These are phyloP conservation scores for Leuciscus waleckii DNA, from an alignment of 2,797 vertebrate species.

Conservation along the genomic window DNA sequence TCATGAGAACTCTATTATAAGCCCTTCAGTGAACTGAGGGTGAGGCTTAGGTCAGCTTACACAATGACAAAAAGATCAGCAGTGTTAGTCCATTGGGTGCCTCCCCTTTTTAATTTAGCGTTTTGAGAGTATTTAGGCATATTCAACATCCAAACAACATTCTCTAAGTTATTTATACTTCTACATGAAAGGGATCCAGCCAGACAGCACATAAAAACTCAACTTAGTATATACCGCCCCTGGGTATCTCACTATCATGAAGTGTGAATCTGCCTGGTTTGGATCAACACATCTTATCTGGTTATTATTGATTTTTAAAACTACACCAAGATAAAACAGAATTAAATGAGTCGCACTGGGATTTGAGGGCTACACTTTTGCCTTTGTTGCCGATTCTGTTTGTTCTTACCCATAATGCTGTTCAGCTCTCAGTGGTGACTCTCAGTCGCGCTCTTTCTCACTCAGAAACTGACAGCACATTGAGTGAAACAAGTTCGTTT, in stretches of 20 bases:
- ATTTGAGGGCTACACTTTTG: background rate
- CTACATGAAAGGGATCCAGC: background rate
- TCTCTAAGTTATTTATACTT: background rate
- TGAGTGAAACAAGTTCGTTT: background rate
- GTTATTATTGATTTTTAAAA: slow-evolving; percentile 21
- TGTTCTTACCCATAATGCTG: slow-evolving; percentile 26
- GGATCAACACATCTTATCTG: background rate
- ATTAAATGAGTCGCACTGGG: background rate
- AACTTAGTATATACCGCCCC: background rate
- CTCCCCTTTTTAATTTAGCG: background rate
- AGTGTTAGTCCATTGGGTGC: background rate
- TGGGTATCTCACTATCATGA: slow-evolving; percentile 18
- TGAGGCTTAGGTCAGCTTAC: slow-evolving; percentile 35
- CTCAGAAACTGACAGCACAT: slow-evolving; percentile 8
- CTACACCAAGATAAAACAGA: slow-evolving; percentile 30
- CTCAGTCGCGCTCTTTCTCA: background rate
- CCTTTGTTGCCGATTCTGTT: slow-evolving; percentile 17
- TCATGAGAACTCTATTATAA: slow-evolving; percentile 44
- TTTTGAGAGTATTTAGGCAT: background rate
- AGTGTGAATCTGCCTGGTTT: background rate
- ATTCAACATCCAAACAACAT: slow-evolving; percentile 13
- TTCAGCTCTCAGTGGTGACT: background rate
- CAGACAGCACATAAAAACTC: background rate
- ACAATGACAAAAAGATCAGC: slow-evolving; percentile 13
- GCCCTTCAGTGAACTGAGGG: background rate